phyloP scores from a whole-genome alignment of 2,888 invertebrate species.

The Timema podura region DNA sequence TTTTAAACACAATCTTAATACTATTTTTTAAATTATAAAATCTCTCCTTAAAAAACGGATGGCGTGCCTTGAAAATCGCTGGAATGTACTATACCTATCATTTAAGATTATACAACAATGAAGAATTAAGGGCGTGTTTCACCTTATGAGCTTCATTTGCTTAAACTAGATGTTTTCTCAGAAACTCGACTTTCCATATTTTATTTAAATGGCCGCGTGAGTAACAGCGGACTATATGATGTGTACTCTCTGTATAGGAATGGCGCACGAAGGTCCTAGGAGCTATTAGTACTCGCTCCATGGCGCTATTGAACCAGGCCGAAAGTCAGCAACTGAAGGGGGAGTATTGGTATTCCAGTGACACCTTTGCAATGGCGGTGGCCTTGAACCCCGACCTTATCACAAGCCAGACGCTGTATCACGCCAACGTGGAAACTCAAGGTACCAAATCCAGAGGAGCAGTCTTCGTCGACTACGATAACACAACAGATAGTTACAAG shows the following conservation, averaged over 20 bases:
- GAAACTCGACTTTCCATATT: no score
- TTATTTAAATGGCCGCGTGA: no score
- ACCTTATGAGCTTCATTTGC: no score
- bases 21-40: no score
- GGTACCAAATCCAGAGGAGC: conserved; percentile 29
- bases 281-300: conserved; percentile 14
- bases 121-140: no score
- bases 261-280: conserved; percentile 31
- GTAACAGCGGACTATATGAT: not conserved
- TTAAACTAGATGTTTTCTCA: no score
- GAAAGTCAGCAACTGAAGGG: conserved; percentile 20
- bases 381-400: conserved; percentile 36
- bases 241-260: conserved; percentile 22
- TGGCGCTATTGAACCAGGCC: conserved; percentile 27
- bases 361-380: conserved; percentile 36
- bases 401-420: conserved; percentile 29
- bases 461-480: conserved; percentile 30
- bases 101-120: no score
- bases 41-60: no score
- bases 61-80: no score
- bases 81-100: no score
- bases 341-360: conserved; percentile 36
- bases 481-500: not conserved
- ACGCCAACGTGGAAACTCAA: conserved; percentile 26
- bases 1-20: no score